Conservation (phyloP, 2,888 invertebrate genomes). For the Lordiphosa andalusiaca region DNA sequence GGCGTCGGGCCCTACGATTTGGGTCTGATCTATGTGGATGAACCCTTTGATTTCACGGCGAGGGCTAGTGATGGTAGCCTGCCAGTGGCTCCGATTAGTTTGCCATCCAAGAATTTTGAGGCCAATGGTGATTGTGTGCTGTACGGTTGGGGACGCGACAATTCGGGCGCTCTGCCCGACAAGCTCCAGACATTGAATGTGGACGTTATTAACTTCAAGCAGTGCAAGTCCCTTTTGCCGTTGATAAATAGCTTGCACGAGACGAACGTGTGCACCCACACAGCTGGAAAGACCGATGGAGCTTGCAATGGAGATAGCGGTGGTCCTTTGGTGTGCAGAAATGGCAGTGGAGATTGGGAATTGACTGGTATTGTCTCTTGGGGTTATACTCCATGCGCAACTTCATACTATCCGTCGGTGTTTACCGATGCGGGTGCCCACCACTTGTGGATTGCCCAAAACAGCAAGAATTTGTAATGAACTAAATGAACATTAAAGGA, state of each 20-base stretch:
- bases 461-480: constrained; percentile 23
- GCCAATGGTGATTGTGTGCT: constrained; percentile 50
- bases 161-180: constrained; percentile 53
- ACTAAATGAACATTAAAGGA: constrained; percentile 18
- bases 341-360: constrained; percentile 20
- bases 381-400: constrained; percentile 81
- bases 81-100: constrained; percentile 48
- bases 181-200: constrained; percentile 65
- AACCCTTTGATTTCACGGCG: constrained; percentile 66
- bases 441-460: constrained; percentile 70
- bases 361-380: constrained; percentile 81
- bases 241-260: constrained; percentile 34
- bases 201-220: constrained; percentile 48
- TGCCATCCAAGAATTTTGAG: constrained; percentile 51
- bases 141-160: constrained; percentile 76
- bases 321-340: constrained; percentile 68
- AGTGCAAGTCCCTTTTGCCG: constrained; percentile 60
- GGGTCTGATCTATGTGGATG: constrained; percentile 79
- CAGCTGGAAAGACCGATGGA: constrained; percentile 73
- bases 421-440: constrained; percentile 77
- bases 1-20: constrained; percentile 82
- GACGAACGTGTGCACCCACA: constrained; percentile 70
- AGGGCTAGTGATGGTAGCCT: constrained; percentile 54
- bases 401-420: constrained; percentile 78
- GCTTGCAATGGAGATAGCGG: constrained; percentile 81